phyloP scores from a whole-genome alignment of 2,797 vertebrate genomes.

The Pipistrellus pipistrellus region DNA sequence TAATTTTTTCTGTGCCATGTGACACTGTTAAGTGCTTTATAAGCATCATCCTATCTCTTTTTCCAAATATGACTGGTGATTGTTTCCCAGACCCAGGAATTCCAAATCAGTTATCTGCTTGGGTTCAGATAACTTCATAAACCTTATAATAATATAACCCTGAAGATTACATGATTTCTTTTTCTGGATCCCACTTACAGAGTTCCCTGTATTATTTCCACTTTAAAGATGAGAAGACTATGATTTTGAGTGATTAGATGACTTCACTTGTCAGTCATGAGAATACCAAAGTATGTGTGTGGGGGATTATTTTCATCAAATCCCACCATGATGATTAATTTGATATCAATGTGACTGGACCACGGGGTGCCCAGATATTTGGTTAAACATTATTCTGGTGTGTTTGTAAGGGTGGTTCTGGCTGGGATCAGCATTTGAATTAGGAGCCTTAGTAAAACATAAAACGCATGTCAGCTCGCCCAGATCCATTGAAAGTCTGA shows the following conservation, averaged over 20 bases:
- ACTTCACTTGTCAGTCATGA: neutral
- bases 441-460: neutral
- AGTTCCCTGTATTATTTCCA: neutral
- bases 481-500: neutral
- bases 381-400: neutral
- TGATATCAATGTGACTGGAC: neutral
- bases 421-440: neutral
- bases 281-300: neutral
- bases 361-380: neutral
- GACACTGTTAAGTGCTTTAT: neutral
- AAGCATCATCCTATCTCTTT: neutral
- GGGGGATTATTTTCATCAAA: constrained; percentile 8
- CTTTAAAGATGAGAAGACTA: neutral
- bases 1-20: neutral
- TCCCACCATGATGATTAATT: neutral
- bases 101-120: neutral
- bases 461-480: neutral
- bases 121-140: neutral
- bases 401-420: neutral
- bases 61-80: neutral
- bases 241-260: neutral
- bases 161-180: neutral
- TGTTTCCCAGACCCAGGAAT: neutral
- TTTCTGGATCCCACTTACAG: neutral
- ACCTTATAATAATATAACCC: neutral